A percentile compares a stretch with the other conserved stretches of the same genome.
phyloP scores from a whole-genome alignment of 1,140 invertebrate genomes.

The Drosophila leontia region DNA sequence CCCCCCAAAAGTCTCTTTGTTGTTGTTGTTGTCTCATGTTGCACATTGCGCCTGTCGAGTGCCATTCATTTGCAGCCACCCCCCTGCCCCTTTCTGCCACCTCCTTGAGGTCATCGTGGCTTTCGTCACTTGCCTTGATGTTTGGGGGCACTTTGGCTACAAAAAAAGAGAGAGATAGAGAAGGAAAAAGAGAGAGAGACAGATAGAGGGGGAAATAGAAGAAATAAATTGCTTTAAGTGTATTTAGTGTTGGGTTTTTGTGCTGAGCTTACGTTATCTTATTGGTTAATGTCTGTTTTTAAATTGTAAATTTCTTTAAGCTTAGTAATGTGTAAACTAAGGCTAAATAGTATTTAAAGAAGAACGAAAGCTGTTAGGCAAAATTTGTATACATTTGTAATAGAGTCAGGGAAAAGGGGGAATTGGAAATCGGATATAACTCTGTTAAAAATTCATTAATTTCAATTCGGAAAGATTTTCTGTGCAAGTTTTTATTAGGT shows the following conservation, averaged over 20 bases:
- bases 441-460: too few species aligned
- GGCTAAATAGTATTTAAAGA: too few species aligned
- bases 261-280: constrained; percentile 28
- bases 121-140: constrained; percentile 78
- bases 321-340: neutral
- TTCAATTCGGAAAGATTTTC: too few species aligned
- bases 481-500: too few species aligned
- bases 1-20: constrained; percentile 4
- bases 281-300: constrained; percentile 12
- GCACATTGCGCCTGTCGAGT: constrained; percentile 76
- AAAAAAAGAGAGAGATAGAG: constrained; percentile 9
- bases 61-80: constrained; percentile 62
- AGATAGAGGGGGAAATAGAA: neutral
- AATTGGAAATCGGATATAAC: too few species aligned
- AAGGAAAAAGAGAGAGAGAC: constrained; percentile 4
- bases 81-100: neutral
- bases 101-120: constrained; percentile 63
- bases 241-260: constrained; percentile 31
- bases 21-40: constrained; percentile 58
- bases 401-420: too few species aligned
- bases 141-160: constrained; percentile 67
- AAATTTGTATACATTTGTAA: too few species aligned
- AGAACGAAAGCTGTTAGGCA: too few species aligned
- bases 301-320: neutral
- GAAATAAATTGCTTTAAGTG: constrained; percentile 61